These are phyloP conservation scores for Centroberyx gerrardi DNA, from an alignment of 2,797 vertebrate species.

Conservation along the genomic window DNA sequence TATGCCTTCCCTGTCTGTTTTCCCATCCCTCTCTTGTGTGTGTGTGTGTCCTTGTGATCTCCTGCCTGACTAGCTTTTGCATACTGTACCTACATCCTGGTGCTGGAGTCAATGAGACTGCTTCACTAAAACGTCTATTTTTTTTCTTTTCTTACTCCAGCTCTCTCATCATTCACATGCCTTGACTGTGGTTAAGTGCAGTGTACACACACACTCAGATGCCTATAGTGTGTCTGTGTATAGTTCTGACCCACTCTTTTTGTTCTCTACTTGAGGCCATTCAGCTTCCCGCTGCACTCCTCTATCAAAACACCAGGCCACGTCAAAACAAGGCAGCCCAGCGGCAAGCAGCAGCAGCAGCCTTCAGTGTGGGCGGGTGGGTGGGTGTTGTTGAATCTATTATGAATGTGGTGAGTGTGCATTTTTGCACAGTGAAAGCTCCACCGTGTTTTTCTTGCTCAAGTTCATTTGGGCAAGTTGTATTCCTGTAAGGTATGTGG, in stretches of 20 bases:
- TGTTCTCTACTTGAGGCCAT: conserved; percentile 19
- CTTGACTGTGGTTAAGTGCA: not conserved
- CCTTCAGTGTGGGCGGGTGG: conserved; percentile 10
- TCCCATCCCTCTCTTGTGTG: not conserved
- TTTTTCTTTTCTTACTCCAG: not conserved
- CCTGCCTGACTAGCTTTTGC: not conserved
- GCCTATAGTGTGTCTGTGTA: not conserved
- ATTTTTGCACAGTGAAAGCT: conserved; percentile 20
- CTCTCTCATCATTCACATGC: not conserved
- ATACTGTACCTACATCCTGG: not conserved
- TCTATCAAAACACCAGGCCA: conserved; percentile 16
- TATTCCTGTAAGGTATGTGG: conserved; percentile 25
- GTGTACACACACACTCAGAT: not conserved
- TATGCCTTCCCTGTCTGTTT: not conserved
- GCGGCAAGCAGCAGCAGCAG: conserved; percentile 13
- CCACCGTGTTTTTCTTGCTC: conserved; percentile 1
- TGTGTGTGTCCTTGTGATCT: not conserved
- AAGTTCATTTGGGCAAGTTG: conserved; percentile 31
- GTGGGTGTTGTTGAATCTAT: conserved; percentile 33
- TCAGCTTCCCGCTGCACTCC: conserved; percentile 12
- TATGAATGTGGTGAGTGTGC: conserved; percentile 49
- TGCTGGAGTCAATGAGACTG: not conserved
- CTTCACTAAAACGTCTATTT: not conserved
- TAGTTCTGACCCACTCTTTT: not conserved
- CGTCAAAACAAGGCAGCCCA: conserved; percentile 31